Base-by-base conservation (phyloP, 2,888 invertebrate genomes). In the Elegia similella region DNA sequence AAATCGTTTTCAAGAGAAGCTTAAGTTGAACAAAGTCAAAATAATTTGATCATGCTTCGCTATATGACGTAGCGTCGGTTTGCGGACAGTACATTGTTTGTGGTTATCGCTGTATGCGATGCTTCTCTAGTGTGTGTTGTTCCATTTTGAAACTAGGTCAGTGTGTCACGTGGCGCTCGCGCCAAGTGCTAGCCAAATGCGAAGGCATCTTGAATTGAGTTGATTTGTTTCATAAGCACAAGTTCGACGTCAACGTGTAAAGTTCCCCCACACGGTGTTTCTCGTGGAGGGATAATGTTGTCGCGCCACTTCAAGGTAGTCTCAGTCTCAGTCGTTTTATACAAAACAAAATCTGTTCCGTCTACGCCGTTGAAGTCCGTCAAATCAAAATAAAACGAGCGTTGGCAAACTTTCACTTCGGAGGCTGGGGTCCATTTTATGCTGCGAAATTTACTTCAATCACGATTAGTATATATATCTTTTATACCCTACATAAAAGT, bases 111-210 rank as follows among this genome's bases (percentile, higher is more conserved):
- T 75, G 76, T 78, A 75, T 76, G 77, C 78, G 72, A 75, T 76
- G 73, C 74, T 82, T 77, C 78, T 79, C 80, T 84, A 82, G 84
- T 85, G 83, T 82, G 84, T 82, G 84, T 78, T 83, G 88, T 88
- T 89, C 88, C 89, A 88, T 90, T 89, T 91, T 84, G 80, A 86
- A 91, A 90, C 84, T 90, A 75, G 91, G 91, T 90, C 84, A 91
- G 79, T 78, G 77, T 90, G 91, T 89, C 90, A 85, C 76, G 84
- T 80, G 84, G 84, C 86, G 80, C 83, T 82, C 83, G 82, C 84
- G 81, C 80, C 82, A 82, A 85, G 80, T 82, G 83, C 79, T 78
- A 78, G 69, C 76, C 78, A 80, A 82, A 80, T 76, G 76, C 80
- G 82, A 77, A 86, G 85, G 86, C 89, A 87, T 88, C 86, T 89